Evolutionary conservation across 2,797 vertebrate genomes (phyloP).

Genomic region (Rallus crepitans): DNA sequence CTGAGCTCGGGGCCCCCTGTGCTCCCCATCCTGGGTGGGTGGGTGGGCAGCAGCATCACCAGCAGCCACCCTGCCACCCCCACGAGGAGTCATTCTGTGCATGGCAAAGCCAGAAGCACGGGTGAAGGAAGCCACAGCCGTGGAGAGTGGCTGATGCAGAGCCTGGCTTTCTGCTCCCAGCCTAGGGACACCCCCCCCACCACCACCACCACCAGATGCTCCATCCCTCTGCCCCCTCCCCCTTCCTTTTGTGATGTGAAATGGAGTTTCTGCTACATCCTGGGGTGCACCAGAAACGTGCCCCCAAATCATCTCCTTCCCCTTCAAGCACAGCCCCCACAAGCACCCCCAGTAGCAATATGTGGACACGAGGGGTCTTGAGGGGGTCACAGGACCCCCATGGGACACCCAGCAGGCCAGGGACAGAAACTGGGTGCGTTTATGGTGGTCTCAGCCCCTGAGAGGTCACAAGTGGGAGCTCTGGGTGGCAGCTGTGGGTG

Average conservation of each 20-base stretch:
- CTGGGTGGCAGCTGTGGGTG: too few relatives aligned
- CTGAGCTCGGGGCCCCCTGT: neutral
- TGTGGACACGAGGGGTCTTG: too few relatives aligned
- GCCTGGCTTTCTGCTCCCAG: neutral
- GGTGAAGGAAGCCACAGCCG: neutral
- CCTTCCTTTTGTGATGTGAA: neutral
- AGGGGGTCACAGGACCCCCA: neutral
- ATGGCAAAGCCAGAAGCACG: accelerated
- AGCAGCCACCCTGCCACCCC: accelerated
- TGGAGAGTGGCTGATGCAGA: neutral
- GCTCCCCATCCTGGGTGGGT: neutral
- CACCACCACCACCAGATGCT: neutral
- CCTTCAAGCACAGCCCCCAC: neutral
- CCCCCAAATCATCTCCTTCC: neutral
- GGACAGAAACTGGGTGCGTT: neutral
- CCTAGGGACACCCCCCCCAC: accelerated
- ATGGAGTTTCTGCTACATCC: neutral
- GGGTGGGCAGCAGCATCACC: neutral
- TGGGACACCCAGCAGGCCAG: neutral
- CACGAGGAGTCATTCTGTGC: accelerated
- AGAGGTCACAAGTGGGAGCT: neutral
- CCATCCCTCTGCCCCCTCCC: neutral
- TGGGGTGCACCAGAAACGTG: accelerated
- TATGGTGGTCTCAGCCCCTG: neutral
- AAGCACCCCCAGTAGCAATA: neutral